Evolutionary conservation across 2,888 invertebrate species (phyloP), one percentile per base, ranked within the genome.

Genomic region (Brachynemurus nebulosus): DNA sequence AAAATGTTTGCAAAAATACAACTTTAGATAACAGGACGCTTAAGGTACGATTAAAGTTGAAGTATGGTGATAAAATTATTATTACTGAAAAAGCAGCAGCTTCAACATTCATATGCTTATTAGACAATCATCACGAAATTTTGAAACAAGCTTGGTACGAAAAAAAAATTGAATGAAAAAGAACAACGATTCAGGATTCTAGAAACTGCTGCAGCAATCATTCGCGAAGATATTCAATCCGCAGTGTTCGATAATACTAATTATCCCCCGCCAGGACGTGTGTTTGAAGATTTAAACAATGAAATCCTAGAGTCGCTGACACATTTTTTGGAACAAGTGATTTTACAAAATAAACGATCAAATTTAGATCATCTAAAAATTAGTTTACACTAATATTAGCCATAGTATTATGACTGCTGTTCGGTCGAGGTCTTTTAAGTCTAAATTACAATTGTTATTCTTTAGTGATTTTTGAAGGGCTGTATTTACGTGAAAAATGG

Each of bases 41-140:
- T 45, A 57, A 57, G 49, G 11, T 50, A 48, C 48, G 55, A 54
- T 30, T 54, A 41, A 57, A 57, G 47, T 11, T 54, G 34, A 55
- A 54, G 50, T 55, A 56, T 57, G 55, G 56, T 45, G 48, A 53
- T 52, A 56, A 51, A 56, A 21, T 59, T 53, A 54, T 58, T 53
- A 56, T 59, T 42, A 55, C 54, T 47, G 49, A 49, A 18, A 54
- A 53, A 47, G 42, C 48, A 16, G 49, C 48, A 48, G 35, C 36
- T 12, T 42, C 19, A 46, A 38, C 20, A 42, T 46, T 46, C 33
- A 35, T 44, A 44, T 46, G 44, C 33, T 46, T 47, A 25, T 23
- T 47, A 19, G 37, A 48, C 17, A 48, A 35, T 46, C 45, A 43
- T 42, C 44, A 48, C 40, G 46, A 48, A 27, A 44, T 49, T 50